Base-by-base conservation (phyloP, 2,113 vertebrate species). In the Scalopus aquaticus region DNA sequence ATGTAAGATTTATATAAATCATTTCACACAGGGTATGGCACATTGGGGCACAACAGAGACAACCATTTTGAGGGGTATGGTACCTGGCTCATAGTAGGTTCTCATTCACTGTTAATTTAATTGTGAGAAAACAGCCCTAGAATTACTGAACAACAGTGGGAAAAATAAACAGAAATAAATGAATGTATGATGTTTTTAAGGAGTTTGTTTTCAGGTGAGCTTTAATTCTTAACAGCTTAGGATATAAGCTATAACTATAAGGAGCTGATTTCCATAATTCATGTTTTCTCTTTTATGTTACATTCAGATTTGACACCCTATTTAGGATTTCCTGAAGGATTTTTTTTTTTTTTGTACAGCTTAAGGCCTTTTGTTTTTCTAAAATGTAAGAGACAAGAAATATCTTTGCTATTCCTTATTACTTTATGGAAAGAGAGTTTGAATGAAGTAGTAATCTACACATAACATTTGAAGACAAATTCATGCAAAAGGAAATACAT, bases 381-480 rank as follows among this genome's bases (percentile, higher is more conserved):
- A 65, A 88, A 83, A 92, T 67, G 11, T 15, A 42, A 85, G 4
- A 85, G 58, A 30, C 9, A 54, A 91, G 69, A 91, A 82, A 70
- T 69, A 24, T 26, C 44, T 86, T 78, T 67, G 39, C 85, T 51
- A 64, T 39, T 89, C 58, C 76, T 79, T 76, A 70, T 81, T 44
- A n/a, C 64, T 67, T 92, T 56, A 42, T 54, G 42, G 78, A 93
- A 77, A 76, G 17, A 32, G 35, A 30, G 64, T 64, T 69, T 73
- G 77, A 73, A 56, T 76, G 30, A 54, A 81, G 6, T 10, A 58
- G 16, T 82, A 46, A 72, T 54, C 44, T 56, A 73, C 86, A 78
- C 12, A 87, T 72, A 85, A 90, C 5, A 91, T 69, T 60, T 72
- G 13, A 65, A 72, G 70, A 24, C 67, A 90, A 90, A 91, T 7